phyloP scores from a whole-genome alignment of 2,888 invertebrate genomes.

The Heliconius ismenius region DNA sequence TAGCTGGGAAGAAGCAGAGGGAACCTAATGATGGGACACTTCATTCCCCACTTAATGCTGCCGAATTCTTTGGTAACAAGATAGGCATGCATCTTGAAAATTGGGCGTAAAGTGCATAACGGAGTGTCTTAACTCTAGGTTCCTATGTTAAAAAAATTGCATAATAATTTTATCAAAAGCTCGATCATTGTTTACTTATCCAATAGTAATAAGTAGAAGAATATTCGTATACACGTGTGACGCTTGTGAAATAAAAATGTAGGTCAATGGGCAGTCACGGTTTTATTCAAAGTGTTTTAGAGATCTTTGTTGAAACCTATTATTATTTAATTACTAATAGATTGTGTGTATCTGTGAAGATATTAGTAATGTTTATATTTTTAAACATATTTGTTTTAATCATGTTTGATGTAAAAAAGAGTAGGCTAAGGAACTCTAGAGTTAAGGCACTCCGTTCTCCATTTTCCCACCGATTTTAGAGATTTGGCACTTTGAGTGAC shows the following conservation, averaged over 20 bases:
- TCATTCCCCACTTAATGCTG: no score
- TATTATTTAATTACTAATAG: background rate
- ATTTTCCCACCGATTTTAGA: no score
- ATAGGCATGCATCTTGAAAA: background rate
- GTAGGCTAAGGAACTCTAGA: no score
- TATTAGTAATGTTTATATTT: no score
- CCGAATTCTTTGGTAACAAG: no score
- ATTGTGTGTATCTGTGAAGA: no score
- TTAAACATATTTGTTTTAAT: no score
- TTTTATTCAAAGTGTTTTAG: constrained; percentile 20
- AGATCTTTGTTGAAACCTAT: background rate
- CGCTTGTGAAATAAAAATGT: constrained; percentile 38
- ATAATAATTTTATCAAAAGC: background rate
- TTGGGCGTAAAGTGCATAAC: background rate
- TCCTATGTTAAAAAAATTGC: background rate
- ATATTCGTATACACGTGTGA: constrained; percentile 29
- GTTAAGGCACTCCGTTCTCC: no score
- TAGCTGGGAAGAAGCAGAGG: no score
- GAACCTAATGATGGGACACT: no score
- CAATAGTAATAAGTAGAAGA: constrained; percentile 5
- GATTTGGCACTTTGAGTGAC: no score
- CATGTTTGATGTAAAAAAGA: no score
- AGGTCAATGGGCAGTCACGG: constrained; percentile 31
- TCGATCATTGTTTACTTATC: background rate
- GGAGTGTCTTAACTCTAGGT: background rate